A percentile compares a stretch with the other conserved stretches of the same genome.
phyloP scores from a whole-genome alignment of 2,888 invertebrate genomes.

The Exocentrus adspersus region DNA sequence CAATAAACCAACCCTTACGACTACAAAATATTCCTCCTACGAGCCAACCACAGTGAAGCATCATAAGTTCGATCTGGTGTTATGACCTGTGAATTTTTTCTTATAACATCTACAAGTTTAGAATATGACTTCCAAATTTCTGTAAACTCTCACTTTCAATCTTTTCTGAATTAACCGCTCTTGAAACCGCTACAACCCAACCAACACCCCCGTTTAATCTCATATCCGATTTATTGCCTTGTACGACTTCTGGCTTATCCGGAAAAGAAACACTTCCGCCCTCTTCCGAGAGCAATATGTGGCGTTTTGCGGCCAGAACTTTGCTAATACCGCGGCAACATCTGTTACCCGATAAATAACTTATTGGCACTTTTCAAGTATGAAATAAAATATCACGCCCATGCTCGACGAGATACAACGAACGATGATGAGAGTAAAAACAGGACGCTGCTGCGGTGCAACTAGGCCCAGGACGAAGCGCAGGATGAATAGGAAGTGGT shows the following conservation, averaged over 20 bases:
- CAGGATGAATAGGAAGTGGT: conserved; percentile 35
- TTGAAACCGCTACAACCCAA: background rate
- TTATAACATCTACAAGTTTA: too few relatives aligned
- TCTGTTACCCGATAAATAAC: conserved; percentile 41
- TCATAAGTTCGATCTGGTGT: too few relatives aligned
- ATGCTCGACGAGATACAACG: conserved; percentile 7
- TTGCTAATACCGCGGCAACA: conserved; percentile 33
- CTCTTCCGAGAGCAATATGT: conserved; percentile 1
- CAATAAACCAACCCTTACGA: too few relatives aligned
- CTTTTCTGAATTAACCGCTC: too few relatives aligned
- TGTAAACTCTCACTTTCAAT: too few relatives aligned
- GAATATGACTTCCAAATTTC: too few relatives aligned
- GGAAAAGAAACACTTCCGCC: conserved; percentile 5
- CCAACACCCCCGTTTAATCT: background rate
- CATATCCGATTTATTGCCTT: conserved; percentile 1
- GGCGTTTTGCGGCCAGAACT: conserved; percentile 30
- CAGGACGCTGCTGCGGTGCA: conserved; percentile 29
- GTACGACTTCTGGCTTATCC: background rate
- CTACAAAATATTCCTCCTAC: too few relatives aligned
- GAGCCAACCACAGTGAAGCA: too few relatives aligned
- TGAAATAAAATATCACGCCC: conserved; percentile 17
- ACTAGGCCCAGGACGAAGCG: conserved; percentile 31
- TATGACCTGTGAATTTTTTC: too few relatives aligned
- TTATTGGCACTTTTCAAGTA: conserved; percentile 35
- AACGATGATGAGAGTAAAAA: conserved; percentile 23